Evolutionary conservation across 2,797 vertebrate species (phyloP), one percentile per base, ranked within the genome.

Genomic region (Valencia hispanica): DNA sequence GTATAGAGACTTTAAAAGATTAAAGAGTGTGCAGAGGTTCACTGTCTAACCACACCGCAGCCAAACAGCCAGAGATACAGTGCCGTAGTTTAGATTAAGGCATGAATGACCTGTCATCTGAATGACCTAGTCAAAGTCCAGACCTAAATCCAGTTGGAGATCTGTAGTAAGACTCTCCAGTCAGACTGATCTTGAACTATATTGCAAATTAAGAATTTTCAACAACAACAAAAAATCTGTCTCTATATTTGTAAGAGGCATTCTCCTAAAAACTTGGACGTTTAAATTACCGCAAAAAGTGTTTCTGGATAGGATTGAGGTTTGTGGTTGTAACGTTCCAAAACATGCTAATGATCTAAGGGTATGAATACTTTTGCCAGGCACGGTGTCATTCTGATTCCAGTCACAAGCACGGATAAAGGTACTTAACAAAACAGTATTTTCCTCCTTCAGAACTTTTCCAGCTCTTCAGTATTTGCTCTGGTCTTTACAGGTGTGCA

Each of bases 401-500:
- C 17, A 41, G 22, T 66, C n/a, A 41, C 36, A 55, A 45, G 6
- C 32, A 36, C 47, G 10, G 9, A n/a, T 51, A n/a, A 55, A 30
- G 41, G 39, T n/a, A 20, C 36, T 20, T 41, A 41, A 41, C 10
- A 66, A 66, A 41, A 25, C 3, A 36, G n/a, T 25, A 10, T 65
- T 36, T 39, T 39, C 9, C 59, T 61, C 7, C 8, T 17, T 20
- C 20, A 39, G 20, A 27, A 55, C 41, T 0, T 4, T 80, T 17
- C 43, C 55, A 5, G 4, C 48, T 61, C 17, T 69, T n/a, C 3
- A 63, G 39, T 25, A 11, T 75, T 66, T 41, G 74, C 12, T 75
- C 30, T 70, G 61, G 63, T 70, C 59, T 63, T 69, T 63, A 5
- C 94, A 99, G 98, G 92, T 96, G 94, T 83, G 94, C 74, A 27